Conservation (phyloP, 2,888 invertebrate genomes). For the Cheilosia grossa region DNA sequence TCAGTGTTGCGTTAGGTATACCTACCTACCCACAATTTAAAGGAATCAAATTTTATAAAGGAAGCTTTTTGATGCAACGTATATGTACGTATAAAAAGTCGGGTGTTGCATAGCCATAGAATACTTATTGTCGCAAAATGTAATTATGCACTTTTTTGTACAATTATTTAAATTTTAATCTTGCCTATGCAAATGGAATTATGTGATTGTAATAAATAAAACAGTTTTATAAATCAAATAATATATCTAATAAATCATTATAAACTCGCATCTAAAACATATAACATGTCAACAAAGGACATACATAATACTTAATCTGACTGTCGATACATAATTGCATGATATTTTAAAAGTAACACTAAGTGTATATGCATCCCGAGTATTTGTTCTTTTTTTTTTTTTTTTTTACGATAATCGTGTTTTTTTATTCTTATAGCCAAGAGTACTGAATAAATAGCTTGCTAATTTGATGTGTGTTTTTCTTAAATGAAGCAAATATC, state of each 20-base stretch:
- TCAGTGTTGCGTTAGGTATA: too few relatives aligned
- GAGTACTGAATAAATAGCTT: conserved; percentile 55
- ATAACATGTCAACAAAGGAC: not conserved
- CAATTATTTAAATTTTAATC: too few relatives aligned
- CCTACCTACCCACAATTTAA: too few relatives aligned
- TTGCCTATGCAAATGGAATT: not conserved
- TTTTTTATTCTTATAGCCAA: conserved; percentile 46
- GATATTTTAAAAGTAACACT: conserved; percentile 22
- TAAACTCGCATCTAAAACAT: not conserved
- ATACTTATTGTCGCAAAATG: too few relatives aligned
- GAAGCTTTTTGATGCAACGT: too few relatives aligned
- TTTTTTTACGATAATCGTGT: conserved; percentile 38
- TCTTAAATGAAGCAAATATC: conserved; percentile 27
- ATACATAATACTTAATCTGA: not conserved
- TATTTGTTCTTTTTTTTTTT: conserved; percentile 26
- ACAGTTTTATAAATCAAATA: not conserved
- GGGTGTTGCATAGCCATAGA: too few relatives aligned
- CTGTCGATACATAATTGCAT: conserved; percentile 38
- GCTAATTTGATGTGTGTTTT: conserved; percentile 65
- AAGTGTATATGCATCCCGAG: conserved; percentile 61
- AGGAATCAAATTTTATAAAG: too few relatives aligned
- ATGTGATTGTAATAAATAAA: conserved; percentile 20
- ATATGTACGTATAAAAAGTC: too few relatives aligned
- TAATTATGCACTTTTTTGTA: too few relatives aligned
- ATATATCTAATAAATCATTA: not conserved